These are phyloP conservation scores for Galerucella nymphaeae DNA, from an alignment of 2,888 invertebrate genomes.

Conservation along the genomic window DNA sequence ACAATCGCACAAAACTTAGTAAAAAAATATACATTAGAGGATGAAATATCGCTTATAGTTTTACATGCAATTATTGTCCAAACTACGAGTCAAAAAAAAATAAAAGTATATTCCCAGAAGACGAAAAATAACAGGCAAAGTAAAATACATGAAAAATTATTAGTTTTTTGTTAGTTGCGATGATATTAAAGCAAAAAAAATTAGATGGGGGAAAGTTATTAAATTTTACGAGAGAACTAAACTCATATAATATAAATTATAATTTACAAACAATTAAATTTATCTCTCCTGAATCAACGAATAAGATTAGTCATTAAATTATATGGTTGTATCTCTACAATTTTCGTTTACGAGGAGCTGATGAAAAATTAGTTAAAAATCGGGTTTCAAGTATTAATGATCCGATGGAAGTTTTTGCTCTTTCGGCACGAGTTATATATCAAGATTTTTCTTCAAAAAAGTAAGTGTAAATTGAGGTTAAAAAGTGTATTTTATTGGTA, in stretches of 20 bases:
- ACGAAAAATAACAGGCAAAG: constrained; percentile 15
- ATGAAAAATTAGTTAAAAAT: no score
- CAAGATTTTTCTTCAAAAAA: no score
- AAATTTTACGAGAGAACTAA: no score
- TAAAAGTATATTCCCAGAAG: constrained; percentile 13
- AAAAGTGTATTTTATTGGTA: no score
- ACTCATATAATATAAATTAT: no score
- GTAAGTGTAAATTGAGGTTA: no score
- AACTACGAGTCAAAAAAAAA: constrained; percentile 17
- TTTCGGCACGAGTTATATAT: no score
- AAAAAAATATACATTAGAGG: background rate
- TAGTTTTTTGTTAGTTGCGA: constrained; percentile 15
- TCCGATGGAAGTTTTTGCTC: no score
- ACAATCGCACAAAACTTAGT: no score
- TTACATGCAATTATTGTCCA: constrained; percentile 14
- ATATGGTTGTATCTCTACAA: background rate
- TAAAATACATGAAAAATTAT: constrained; percentile 26
- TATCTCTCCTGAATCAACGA: background rate
- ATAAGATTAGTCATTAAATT: background rate
- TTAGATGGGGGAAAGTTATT: no score
- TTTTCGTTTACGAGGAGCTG: background rate
- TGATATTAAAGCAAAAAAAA: constrained; percentile 21
- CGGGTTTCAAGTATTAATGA: no score
- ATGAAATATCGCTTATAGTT: constrained; percentile 3
- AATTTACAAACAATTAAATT: background rate